Percentiles rank a stretch among this genome's conserved stretches.
Evolutionary conservation across 1,140 invertebrate species (phyloP).

Genomic region (Megalonaias nervosa): DNA sequence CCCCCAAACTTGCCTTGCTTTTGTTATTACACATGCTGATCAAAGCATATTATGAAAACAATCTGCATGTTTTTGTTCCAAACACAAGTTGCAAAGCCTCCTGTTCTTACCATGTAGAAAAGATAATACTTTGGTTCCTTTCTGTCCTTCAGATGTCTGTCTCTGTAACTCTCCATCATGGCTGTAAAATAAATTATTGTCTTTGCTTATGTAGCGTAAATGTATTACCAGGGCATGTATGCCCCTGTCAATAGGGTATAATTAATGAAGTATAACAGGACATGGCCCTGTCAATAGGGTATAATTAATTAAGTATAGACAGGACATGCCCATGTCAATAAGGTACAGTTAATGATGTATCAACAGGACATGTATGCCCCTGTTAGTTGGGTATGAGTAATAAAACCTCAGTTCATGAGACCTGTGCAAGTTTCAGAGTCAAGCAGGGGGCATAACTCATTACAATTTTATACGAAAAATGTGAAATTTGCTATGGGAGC

Average conservation of each 20-base stretch:
- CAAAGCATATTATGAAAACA: background rate
- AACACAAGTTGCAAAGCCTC: no score
- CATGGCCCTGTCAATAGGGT: background rate
- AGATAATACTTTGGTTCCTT: constrained; percentile 83
- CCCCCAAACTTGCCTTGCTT: background rate
- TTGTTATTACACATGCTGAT: background rate
- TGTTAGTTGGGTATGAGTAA: background rate
- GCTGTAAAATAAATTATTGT: constrained; percentile 69
- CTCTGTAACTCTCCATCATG: constrained; percentile 89
- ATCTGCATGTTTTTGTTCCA: no score
- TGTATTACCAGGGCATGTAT: background rate
- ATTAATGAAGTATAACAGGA: background rate
- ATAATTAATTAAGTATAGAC: no score
- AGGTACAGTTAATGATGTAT: background rate
- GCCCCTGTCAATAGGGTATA: background rate
- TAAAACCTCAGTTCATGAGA: background rate
- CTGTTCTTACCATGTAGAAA: constrained; percentile 83
- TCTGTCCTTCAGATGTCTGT: constrained; percentile 80
- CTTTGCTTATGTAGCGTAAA: background rate
- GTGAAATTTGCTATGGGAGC: background rate
- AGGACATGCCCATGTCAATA: background rate
- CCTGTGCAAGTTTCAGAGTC: background rate
- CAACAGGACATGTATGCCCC: background rate
- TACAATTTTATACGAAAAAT: background rate
- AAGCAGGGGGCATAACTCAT: background rate